phyloP scores from a whole-genome alignment of 2,888 invertebrate species.

The Mythimna loreyi region DNA sequence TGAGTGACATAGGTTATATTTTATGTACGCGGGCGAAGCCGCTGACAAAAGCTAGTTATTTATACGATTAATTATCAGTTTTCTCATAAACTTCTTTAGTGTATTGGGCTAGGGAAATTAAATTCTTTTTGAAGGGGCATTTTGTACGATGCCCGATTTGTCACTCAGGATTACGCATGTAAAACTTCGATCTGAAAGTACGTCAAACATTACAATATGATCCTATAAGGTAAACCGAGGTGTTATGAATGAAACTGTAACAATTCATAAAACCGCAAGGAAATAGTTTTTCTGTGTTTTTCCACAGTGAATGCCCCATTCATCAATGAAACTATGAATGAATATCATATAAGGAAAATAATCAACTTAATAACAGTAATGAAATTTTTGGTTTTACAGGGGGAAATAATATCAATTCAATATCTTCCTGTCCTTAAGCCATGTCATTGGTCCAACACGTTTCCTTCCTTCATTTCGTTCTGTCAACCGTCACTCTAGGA shows the following conservation, averaged over 20 bases:
- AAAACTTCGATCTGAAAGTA: not conserved
- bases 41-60: too few species aligned
- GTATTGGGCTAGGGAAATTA: too few species aligned
- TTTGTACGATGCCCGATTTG: not conserved
- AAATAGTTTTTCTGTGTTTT: slow-evolving; percentile 21
- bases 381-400: not conserved
- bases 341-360: slow-evolving; percentile 6
- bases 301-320: slow-evolving; percentile 8
- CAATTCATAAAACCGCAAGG: slow-evolving; percentile 14
- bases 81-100: not conserved
- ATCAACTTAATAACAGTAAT: not conserved
- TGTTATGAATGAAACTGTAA: slow-evolving; percentile 14
- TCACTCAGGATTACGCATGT: not conserved
- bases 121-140: not conserved
- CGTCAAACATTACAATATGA: slow-evolving; percentile 4
- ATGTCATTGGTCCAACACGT: not conserved
- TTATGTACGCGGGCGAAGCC: too few species aligned
- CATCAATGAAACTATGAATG: slow-evolving; percentile 12
- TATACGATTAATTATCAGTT: not conserved
- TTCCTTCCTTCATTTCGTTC: not conserved
- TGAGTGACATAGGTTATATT: too few species aligned
- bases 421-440: not conserved
- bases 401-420: not conserved
- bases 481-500: not conserved
- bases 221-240: not conserved